Evolutionary conservation across 2,113 vertebrate genomes (phyloP), one percentile per base, ranked within the genome.

Genomic region (Atractosteus spatula): DNA sequence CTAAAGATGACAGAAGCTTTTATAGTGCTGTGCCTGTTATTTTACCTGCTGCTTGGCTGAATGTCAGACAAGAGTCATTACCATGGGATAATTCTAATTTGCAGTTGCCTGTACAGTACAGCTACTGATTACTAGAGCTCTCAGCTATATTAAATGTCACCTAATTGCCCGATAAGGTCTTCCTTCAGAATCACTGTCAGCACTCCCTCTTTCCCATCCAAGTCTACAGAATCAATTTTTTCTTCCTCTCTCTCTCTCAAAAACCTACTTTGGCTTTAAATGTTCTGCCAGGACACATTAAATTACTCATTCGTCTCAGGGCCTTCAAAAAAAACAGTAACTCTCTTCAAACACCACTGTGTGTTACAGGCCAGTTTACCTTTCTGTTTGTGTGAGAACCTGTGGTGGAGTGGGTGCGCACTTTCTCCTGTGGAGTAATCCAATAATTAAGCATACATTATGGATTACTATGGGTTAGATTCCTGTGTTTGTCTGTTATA

Each of bases 131-230:
- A 73, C 62, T 14, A 51, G 76, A 74, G 68, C 47, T 70, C 41
- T 74, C 66, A 74, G 69, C 70, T 78, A 68, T 68, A 71, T 78
- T 72, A 72, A 70, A 77, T 67, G 68, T 78, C 47, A 70, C 54
- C 62, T 68, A 76, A 70, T 76, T 74, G 56, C 44, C 56, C 68
- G 42, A 62, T 44, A 47, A 63, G 62, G 7, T 61, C 73, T 67
- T 70, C 72, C 73, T 70, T 74, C 67, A 66, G 75, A 41, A 7
- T 72, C 70, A 13, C 54, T 45, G 41, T 72, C 51, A 17, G 68
- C 63, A 72, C 70, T 47, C 41, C 43, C 73, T 64, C 51, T 7
- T 44, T 62, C 61, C 62, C 66, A 66, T 67, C 65, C 56, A 67
- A 68, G 63, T 70, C 64, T 41, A 57, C 55, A 41, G 69, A 78